Percentiles rank a stretch among this genome's conserved stretches.
Conservation (phyloP, 1,140 invertebrate species). For the Drosophila watanabei region DNA sequence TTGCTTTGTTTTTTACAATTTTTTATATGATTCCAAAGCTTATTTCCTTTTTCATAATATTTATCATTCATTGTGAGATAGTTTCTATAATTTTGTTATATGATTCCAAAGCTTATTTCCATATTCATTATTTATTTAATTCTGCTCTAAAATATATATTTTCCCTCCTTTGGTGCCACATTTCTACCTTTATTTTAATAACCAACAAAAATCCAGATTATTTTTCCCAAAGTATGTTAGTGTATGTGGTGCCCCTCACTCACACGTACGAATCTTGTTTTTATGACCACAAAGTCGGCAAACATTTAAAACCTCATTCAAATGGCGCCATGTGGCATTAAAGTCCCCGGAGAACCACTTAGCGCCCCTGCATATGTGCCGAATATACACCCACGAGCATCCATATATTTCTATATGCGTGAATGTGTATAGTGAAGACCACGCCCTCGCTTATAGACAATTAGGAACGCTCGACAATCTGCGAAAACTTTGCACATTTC, state of each 20-base stretch:
- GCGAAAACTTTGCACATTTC: constrained; percentile 52
- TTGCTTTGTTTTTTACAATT: too few species aligned
- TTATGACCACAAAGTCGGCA: constrained; percentile 42
- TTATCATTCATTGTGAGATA: too few species aligned
- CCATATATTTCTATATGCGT: neutral
- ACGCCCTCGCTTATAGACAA: constrained; percentile 47
- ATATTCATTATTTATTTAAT: too few species aligned
- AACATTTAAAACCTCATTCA: constrained; percentile 58
- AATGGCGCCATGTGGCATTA: constrained; percentile 53
- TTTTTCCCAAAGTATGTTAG: neutral
- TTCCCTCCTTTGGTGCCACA: neutral
- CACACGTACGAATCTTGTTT: constrained; percentile 16
- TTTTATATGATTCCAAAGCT: too few species aligned
- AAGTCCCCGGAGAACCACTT: constrained; percentile 31
- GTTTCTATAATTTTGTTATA: too few species aligned
- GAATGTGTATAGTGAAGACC: constrained; percentile 9
- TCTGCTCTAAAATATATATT: neutral
- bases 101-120: too few species aligned
- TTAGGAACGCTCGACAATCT: constrained; percentile 50
- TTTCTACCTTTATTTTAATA: neutral
- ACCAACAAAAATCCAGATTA: neutral
- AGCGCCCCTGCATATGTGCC: constrained; percentile 14
- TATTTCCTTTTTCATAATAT: too few species aligned
- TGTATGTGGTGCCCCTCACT: neutral
- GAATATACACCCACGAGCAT: neutral